phyloP scores from a whole-genome alignment of 2,797 vertebrate species.

The Sciaenops ocellatus region DNA sequence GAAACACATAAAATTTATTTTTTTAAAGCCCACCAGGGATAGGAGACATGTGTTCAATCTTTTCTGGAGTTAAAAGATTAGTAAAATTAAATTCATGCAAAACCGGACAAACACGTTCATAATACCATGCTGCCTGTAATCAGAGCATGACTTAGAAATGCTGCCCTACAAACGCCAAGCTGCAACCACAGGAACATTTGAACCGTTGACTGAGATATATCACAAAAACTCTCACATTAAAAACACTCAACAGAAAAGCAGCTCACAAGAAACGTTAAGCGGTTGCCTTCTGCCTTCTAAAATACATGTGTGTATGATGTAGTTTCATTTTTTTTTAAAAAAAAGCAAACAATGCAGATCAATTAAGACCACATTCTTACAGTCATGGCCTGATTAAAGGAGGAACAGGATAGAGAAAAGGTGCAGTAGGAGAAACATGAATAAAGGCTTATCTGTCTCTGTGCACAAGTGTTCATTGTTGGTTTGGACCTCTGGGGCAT shows the following conservation, averaged over 20 bases:
- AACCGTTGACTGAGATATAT: neutral
- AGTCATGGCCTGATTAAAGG: constrained; percentile 47
- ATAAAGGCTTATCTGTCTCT: constrained; percentile 79
- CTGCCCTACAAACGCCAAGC: neutral
- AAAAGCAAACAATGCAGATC: neutral
- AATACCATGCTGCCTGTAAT: neutral
- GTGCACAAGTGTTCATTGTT: constrained; percentile 83
- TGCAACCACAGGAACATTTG: neutral
- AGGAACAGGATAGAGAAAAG: constrained; percentile 33
- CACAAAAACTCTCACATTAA: constrained; percentile 8
- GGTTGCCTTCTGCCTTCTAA: neutral
- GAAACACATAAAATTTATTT: neutral
- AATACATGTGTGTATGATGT: neutral
- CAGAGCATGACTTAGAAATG: neutral
- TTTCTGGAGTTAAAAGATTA: neutral
- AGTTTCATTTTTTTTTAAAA: neutral
- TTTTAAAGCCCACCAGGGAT: neutral
- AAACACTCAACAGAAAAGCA: neutral
- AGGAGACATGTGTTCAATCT: neutral
- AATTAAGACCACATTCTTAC: constrained; percentile 34
- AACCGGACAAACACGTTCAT: constrained; percentile 11
- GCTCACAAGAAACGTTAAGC: neutral
- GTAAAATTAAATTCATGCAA: neutral
- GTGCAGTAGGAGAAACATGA: constrained; percentile 53
- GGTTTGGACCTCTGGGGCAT: constrained; percentile 73